Base-by-base conservation (phyloP, 35 echinoderm and acorn worm genomes). In the Stichopus chloronotus region DNA sequence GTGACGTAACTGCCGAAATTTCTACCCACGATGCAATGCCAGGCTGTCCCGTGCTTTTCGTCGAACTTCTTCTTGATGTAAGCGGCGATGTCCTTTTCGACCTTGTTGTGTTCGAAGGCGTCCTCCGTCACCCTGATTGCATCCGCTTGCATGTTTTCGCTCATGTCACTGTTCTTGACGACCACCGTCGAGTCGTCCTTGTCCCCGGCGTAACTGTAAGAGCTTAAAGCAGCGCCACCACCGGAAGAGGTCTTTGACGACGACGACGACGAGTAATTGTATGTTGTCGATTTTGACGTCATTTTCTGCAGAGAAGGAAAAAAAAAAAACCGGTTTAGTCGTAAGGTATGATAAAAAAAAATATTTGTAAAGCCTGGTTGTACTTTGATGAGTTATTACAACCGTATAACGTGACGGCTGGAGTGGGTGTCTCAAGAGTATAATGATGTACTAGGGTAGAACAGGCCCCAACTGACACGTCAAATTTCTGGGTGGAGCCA, bases 1-100 rank as follows among this genome's bases (percentile, higher is more conserved):
- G 94, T 95, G 10, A 95, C 94, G 83, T 92, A 95, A 58, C 94
- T 95, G 13, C 94, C 94, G 30, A 58, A 95, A 21, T 92, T 95
- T 55, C 84, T 95, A 9, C 94, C 94, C 19, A 95, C 94, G 21
- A 95, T 92, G 90, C 94, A 95, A 79, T 95, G 94, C 94, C 94
- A 95, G n/a, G 94, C 65, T 4, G 90, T 53, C 5, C 84, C 90
- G 57, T 84, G 72, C 72, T 95, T 92, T 53, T 74, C 21, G 53
- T 95, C 94, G 71, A 92, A 95, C 13, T 11, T 83, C 56, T 88
- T 92, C 83, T 95, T 95, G 69, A 95, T 95, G 89, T 78, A 24
- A 7, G 94, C 91, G 14, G 94, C 94, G 59, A 95, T 92, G 68
- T 95, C 94, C 87, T 95, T 95, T 80, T 95, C 94, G 17, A 95